Percentiles rank a stretch among this genome's conserved stretches.
Conservation (phyloP, 2,113 vertebrate species). For the Columba livia region DNA sequence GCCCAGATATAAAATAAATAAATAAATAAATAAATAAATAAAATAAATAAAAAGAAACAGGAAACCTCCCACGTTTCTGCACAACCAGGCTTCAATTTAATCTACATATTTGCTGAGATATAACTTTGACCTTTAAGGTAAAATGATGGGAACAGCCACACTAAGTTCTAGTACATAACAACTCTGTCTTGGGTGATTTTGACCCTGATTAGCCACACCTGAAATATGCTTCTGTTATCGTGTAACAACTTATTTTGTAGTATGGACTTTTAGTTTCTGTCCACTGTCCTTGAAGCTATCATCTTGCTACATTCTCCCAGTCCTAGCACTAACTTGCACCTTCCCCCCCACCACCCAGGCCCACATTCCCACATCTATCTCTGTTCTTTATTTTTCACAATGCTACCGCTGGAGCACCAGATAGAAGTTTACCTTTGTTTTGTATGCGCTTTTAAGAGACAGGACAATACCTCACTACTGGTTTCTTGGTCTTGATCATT, state of each 20-base stretch:
- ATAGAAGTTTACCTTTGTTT: background rate
- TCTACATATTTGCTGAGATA: background rate
- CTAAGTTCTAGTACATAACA: background rate
- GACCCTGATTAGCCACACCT: background rate
- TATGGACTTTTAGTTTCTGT: background rate
- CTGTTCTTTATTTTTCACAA: background rate
- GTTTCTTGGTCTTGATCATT: background rate
- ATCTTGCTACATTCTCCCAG: background rate
- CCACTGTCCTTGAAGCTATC: background rate
- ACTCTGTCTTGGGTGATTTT: background rate
- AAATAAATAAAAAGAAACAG: no score
- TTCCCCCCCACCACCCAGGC: no score
- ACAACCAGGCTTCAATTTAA: background rate
- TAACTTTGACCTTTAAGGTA: background rate
- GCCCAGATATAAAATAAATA: no score
- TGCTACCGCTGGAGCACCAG: background rate
- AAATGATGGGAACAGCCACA: background rate
- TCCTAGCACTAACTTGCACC: background rate
- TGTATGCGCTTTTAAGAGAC: background rate
- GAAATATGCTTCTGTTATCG: background rate
- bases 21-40: no score
- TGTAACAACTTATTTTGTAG: rapidly evolving
- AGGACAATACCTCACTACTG: background rate
- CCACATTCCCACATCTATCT: background rate
- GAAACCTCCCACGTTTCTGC: background rate